Evolutionary conservation across 2,888 invertebrate genomes (phyloP), one percentile per base, ranked within the genome.

Genomic region (Catocala fraxini): DNA sequence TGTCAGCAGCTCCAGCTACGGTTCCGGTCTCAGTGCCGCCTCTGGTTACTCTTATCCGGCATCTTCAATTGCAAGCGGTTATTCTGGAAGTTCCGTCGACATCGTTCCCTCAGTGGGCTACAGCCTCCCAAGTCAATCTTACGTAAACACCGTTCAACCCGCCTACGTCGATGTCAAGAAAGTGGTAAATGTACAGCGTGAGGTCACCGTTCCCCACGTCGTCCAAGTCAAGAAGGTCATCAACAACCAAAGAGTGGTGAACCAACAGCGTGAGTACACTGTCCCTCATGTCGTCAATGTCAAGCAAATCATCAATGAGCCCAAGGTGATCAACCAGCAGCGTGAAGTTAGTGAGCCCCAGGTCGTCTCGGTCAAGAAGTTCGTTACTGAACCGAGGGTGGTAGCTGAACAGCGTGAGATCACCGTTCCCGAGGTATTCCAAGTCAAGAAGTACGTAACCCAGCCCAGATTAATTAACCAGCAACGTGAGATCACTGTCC

Each of bases 401-500:
- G 82, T 86, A 35, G 77, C 73, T 65, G 78, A 82, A n/a, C 84
- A 85, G 12, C 79, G 82, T 57, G 79, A 82, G 12, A 77, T 85
- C 25, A 71, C 68, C 34, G 77, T 82, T 11, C 84, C 86, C 6
- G 79, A 83, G 59, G 79, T 83, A 10, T 77, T 85, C 33, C 73
- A 70, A 35, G 83, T 84, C 9, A 39, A 2, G 25, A 25, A 25
- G 25, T 25, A 25, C 25, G 25, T 25, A 3, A 25, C 25, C 25
- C 3, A 25, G 25, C 25, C 25, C 25, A 25, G 25, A 25, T 1
- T 25, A 4, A 4, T 25, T 3, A 25, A 25, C 25, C 25, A 25
- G 25, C 25, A 25, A 25, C 25, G 25, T 25, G 25, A 25, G 25
- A 25, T 25, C 25, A 25, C 25, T 3, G 25, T 25, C 3, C 25